A percentile compares a stretch with the other conserved stretches of the same genome.
phyloP scores from a whole-genome alignment of 2,888 invertebrate genomes.

The Callosobruchus maculatus region DNA sequence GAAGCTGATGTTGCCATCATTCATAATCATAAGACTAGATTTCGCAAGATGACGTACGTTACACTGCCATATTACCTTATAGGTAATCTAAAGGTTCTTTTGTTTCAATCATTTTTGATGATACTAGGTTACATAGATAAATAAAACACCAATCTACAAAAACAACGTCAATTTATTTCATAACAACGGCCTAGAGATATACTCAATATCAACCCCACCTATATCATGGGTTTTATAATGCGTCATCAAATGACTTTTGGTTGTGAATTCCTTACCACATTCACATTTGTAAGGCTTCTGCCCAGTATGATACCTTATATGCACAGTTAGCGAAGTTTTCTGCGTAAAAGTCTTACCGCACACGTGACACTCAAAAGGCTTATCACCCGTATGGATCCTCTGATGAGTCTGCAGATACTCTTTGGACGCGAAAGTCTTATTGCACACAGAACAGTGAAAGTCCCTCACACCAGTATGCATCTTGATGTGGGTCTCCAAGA shows the following conservation, averaged over 20 bases:
- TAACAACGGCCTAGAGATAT: slow-evolving; percentile 23
- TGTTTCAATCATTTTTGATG: too few species aligned
- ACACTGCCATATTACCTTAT: too few species aligned
- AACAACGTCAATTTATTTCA: not conserved
- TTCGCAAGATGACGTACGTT: too few species aligned
- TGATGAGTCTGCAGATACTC: slow-evolving; percentile 54
- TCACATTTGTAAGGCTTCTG: slow-evolving; percentile 56
- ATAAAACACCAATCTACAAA: not conserved
- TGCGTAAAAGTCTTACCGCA: slow-evolving; percentile 59
- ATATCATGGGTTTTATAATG: slow-evolving; percentile 55
- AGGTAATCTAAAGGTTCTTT: too few species aligned
- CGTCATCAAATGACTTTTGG: slow-evolving; percentile 55
- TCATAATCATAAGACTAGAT: too few species aligned
- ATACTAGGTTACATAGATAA: not conserved
- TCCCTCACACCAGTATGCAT: slow-evolving; percentile 45
- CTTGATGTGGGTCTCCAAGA: slow-evolving; percentile 43
- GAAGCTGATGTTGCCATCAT: too few species aligned
- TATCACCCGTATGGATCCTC: slow-evolving; percentile 55
- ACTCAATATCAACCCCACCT: slow-evolving; percentile 39
- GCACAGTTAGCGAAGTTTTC: slow-evolving; percentile 54
- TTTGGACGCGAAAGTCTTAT: slow-evolving; percentile 41
- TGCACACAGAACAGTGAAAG: slow-evolving; percentile 34
- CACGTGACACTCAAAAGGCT: slow-evolving; percentile 55
- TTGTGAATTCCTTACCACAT: slow-evolving; percentile 58
- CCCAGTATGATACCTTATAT: slow-evolving; percentile 56